Percentiles rank a stretch among this genome's conserved stretches.
These are phyloP conservation scores for Tachina grossa DNA, from an alignment of 2,888 invertebrate species.

Conservation along the genomic window DNA sequence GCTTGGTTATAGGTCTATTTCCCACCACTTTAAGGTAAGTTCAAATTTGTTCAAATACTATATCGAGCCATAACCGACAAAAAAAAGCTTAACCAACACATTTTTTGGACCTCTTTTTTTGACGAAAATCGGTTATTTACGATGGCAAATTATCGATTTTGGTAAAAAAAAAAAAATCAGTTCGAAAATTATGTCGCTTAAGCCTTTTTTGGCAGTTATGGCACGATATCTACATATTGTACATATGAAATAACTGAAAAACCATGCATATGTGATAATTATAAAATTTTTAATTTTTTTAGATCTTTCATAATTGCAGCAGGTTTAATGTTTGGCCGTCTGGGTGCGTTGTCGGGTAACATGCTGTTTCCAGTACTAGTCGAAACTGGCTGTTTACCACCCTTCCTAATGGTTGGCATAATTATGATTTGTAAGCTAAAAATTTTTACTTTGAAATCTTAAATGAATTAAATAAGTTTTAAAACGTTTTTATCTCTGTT, in stretches of 20 bases:
- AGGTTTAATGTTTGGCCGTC: constrained; percentile 88
- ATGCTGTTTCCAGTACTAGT: constrained; percentile 88
- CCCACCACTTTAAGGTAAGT: constrained; percentile 80
- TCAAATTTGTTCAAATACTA: background rate
- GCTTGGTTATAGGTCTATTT: constrained; percentile 79
- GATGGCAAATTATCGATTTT: too few relatives aligned
- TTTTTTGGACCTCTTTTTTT: too few relatives aligned
- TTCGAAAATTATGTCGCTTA: too few relatives aligned
- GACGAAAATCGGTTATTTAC: too few relatives aligned
- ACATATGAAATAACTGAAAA: too few relatives aligned
- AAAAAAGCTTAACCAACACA: too few relatives aligned
- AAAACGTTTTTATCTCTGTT: constrained; percentile 20
- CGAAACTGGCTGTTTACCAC: constrained; percentile 87
- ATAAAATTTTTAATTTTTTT: constrained; percentile 36
- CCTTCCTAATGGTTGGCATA: constrained; percentile 87
- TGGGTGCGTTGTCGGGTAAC: constrained; percentile 89
- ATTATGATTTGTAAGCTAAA: constrained; percentile 81
- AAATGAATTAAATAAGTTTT: background rate
- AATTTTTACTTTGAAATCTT: background rate
- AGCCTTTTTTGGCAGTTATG: too few relatives aligned
- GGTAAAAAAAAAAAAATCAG: too few relatives aligned
- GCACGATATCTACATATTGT: too few relatives aligned
- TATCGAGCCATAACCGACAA: too few relatives aligned
- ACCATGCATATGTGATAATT: background rate
- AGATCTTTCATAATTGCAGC: constrained; percentile 89